Conservation (phyloP, 2,797 vertebrate genomes). For the Melanotaenia boesemani region DNA sequence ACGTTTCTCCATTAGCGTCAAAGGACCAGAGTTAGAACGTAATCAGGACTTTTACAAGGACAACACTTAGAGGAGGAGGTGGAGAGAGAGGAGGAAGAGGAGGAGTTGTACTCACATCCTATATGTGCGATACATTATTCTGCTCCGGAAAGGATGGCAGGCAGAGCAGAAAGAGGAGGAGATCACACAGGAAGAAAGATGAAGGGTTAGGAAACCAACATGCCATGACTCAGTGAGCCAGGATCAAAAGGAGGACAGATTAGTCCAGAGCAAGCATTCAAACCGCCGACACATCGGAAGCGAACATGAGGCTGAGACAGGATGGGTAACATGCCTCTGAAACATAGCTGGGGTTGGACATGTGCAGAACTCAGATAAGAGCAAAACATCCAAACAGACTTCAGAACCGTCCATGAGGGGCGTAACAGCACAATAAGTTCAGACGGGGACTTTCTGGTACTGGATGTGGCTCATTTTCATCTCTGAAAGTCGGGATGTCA, state of each 20-base stretch:
- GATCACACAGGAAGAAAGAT: conserved; percentile 84
- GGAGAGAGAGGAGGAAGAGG: conserved; percentile 14
- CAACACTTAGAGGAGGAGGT: conserved; percentile 22
- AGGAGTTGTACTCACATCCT: conserved; percentile 97
- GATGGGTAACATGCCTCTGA: conserved; percentile 40
- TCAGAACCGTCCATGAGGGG: too few relatives aligned
- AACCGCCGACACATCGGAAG: background rate
- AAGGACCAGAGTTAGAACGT: conserved; percentile 2
- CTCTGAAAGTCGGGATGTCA: too few relatives aligned
- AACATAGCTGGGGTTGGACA: conserved; percentile 14
- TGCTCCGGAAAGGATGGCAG: conserved; percentile 93
- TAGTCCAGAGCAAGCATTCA: conserved; percentile 25
- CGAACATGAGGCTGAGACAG: conserved; percentile 2
- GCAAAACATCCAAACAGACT: too few relatives aligned
- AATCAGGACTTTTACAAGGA: conserved; percentile 39
- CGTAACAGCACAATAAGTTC: too few relatives aligned
- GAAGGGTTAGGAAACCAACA: conserved; percentile 73
- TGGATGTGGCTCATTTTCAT: too few relatives aligned
- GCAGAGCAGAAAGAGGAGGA: conserved; percentile 91
- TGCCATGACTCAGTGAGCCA: conserved; percentile 18
- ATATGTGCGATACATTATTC: conserved; percentile 99
- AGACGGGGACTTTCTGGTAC: too few relatives aligned
- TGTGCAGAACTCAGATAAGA: background rate
- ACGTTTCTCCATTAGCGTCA: background rate
- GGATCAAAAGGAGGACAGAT: conserved; percentile 31